Percentiles rank a stretch among this genome's conserved stretches.
Conservation (phyloP, 1,140 invertebrate species). For the Drosophila eugracilis region DNA sequence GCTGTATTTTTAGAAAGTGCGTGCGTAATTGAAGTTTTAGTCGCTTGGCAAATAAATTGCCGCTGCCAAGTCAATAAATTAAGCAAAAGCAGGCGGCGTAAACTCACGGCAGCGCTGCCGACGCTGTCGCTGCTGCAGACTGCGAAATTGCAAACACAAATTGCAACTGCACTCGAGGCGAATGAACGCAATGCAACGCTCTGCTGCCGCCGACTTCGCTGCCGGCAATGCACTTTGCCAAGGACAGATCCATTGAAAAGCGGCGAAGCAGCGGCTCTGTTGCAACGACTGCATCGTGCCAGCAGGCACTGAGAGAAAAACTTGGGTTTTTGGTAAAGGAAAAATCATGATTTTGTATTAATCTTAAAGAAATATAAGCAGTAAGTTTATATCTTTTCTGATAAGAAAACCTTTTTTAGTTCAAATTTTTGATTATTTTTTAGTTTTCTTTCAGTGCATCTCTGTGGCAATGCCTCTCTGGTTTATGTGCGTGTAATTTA, state of each 20-base stretch:
- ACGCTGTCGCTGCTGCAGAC: no score
- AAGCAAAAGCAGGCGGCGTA: constrained; percentile 51
- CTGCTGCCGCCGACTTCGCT: constrained; percentile 32
- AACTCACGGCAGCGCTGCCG: constrained; percentile 1
- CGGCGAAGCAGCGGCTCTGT: constrained; percentile 46
- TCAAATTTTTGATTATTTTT: no score
- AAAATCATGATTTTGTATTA: no score
- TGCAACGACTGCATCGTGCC: constrained; percentile 24
- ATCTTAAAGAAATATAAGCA: no score
- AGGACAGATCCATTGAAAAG: constrained; percentile 84
- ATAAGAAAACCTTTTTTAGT: no score
- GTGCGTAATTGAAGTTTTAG: constrained; percentile 70
- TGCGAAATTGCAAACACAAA: constrained; percentile 9
- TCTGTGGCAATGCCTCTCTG: not conserved
- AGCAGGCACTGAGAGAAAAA: constrained; percentile 15
- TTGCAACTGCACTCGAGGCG: constrained; percentile 50
- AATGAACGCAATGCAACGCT: constrained; percentile 57
- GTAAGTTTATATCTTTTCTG: no score
- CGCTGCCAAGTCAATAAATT: constrained; percentile 77
- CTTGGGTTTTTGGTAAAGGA: not conserved
- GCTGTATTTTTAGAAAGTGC: constrained; percentile 76
- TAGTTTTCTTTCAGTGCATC: not conserved
- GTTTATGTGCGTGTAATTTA: constrained; percentile 43
- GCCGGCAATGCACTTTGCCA: constrained; percentile 84
- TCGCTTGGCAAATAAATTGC: constrained; percentile 77